A percentile compares a stretch with the other conserved stretches of the same genome.
phyloP scores from a whole-genome alignment of 1,140 invertebrate genomes.

The Aphelinus certus region DNA sequence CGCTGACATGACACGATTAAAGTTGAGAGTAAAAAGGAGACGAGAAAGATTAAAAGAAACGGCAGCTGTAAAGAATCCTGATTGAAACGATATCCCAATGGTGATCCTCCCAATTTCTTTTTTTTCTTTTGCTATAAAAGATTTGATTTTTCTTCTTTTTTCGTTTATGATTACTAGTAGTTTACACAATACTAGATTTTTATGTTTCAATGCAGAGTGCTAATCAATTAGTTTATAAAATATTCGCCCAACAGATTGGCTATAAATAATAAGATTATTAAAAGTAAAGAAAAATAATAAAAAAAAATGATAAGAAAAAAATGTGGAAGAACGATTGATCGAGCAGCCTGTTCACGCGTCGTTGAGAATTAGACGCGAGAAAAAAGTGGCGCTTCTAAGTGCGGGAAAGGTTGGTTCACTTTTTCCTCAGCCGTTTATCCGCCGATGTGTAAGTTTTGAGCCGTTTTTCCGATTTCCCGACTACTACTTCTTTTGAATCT shows the following conservation, averaged over 20 bases:
- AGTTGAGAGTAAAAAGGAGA: constrained; percentile 43
- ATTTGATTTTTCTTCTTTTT: constrained; percentile 53
- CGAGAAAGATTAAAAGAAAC: constrained; percentile 47
- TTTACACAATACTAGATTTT: constrained; percentile 57
- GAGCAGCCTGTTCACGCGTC: constrained; percentile 10
- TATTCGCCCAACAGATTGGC: constrained; percentile 27
- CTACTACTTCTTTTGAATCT: constrained; percentile 28
- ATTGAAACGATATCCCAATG: constrained; percentile 54
- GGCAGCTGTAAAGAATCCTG: constrained; percentile 54
- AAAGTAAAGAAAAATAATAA: too few species aligned
- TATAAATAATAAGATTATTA: too few species aligned
- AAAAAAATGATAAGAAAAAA: constrained; percentile 24
- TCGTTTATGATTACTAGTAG: constrained; percentile 53
- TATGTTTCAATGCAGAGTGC: constrained; percentile 58
- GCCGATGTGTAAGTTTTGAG: constrained; percentile 15
- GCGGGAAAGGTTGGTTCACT: constrained; percentile 20
- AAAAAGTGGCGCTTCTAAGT: constrained; percentile 15
- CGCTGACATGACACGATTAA: neutral
- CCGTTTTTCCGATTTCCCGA: constrained; percentile 30
- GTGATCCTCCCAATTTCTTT: constrained; percentile 50
- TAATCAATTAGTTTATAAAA: constrained; percentile 52
- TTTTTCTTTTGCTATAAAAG: constrained; percentile 52
- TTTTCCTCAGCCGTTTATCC: constrained; percentile 27
- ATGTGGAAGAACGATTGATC: constrained; percentile 26
- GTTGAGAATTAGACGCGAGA: constrained; percentile 6